phyloP scores from a whole-genome alignment of 2,888 invertebrate species.

The Octodonta nipae region DNA sequence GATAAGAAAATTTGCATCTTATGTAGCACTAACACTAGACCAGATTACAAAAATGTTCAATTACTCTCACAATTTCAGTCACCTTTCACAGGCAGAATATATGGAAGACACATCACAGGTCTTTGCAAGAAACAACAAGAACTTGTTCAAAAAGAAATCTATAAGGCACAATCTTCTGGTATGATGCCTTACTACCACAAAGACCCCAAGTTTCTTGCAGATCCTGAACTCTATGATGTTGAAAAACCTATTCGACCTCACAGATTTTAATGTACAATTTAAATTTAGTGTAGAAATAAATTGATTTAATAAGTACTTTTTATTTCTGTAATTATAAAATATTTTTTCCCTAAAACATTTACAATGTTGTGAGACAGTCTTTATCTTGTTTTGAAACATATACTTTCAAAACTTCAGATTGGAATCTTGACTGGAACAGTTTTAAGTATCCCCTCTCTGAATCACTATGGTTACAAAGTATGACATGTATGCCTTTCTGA shows the following conservation, averaged over 20 bases:
- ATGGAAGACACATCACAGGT: conserved; percentile 86
- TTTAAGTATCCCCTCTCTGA: conserved; percentile 79
- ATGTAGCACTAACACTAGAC: conserved; percentile 66
- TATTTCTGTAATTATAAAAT: not conserved
- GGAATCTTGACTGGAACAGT: conserved; percentile 39
- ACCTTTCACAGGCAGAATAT: conserved; percentile 82
- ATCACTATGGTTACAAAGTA: conserved; percentile 85
- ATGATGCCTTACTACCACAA: conserved; percentile 76
- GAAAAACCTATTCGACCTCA: conserved; percentile 70
- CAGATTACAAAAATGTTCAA: conserved; percentile 83
- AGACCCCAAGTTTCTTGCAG: conserved; percentile 63
- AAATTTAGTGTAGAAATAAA: not conserved
- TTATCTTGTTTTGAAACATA: conserved; percentile 57
- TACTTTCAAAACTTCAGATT: conserved; percentile 36
- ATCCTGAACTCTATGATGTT: conserved; percentile 84
- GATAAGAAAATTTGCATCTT: conserved; percentile 63
- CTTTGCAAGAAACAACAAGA: conserved; percentile 73
- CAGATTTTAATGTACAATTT: conserved; percentile 45
- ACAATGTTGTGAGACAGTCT: conserved; percentile 65
- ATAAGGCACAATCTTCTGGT: conserved; percentile 61
- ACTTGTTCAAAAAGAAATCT: conserved; percentile 58
- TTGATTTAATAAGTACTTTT: too few relatives aligned
- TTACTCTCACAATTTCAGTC: conserved; percentile 92
- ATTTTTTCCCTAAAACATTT: conserved; percentile 17
- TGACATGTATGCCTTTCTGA: conserved; percentile 64